These are phyloP conservation scores for Muricea muricata DNA, from an alignment of 92 coral and sea anemone species.

Conservation along the genomic window DNA sequence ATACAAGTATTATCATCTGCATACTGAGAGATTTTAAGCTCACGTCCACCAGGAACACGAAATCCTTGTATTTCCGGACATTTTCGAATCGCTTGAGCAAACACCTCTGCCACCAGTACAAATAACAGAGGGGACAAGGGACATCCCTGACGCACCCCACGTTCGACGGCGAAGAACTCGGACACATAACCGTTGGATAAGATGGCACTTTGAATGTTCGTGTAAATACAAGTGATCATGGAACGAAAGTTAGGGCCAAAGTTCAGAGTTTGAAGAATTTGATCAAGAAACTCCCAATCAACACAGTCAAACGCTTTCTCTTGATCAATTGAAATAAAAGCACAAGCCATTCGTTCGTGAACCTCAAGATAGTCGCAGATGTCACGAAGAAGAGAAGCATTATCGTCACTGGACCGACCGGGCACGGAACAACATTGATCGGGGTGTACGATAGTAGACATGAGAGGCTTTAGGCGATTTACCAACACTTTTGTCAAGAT, in stretches of 20 bases:
- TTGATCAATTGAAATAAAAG: conserved; percentile 15
- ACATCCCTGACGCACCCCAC: conserved; percentile 49
- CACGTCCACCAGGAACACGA: conserved; percentile 6
- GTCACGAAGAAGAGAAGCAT: conserved; percentile 14
- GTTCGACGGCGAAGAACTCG: background rate
- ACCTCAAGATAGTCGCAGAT: background rate
- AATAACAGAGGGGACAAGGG: conserved; percentile 43
- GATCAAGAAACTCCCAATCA: conserved; percentile 38
- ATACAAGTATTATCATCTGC: conserved; percentile 49
- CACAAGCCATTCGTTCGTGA: background rate
- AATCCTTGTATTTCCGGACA: conserved; percentile 4
- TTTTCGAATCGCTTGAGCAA: conserved; percentile 6
- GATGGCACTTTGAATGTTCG: conserved; percentile 33
- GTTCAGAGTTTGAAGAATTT: conserved; percentile 24
- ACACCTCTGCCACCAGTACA: conserved; percentile 9
- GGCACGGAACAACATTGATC: conserved; percentile 50
- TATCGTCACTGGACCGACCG: no score
- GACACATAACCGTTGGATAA: conserved; percentile 29
- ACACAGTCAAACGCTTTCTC: no score
- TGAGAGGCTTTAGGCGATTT: no score
- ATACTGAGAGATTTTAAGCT: conserved; percentile 18
- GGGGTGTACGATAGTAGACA: conserved; percentile 3
- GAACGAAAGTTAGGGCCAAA: conserved; percentile 46
- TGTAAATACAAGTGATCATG: conserved; percentile 7
- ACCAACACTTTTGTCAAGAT: conserved; percentile 1